These are phyloP conservation scores for Coptodon rendalli DNA, from an alignment of 2,113 vertebrate species.

Conservation along the genomic window DNA sequence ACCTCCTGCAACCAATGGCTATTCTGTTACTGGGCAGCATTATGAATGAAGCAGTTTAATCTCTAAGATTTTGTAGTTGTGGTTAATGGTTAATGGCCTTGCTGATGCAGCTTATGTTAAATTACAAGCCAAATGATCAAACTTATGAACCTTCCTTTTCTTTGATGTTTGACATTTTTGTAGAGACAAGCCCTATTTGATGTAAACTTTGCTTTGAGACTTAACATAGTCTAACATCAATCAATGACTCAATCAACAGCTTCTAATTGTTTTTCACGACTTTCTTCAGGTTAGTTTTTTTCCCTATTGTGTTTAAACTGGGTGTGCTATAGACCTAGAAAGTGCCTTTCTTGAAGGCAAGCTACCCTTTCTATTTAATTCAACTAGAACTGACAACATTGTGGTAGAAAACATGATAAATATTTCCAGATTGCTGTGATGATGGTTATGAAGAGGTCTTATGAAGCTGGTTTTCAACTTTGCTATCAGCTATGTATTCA, in stretches of 20 bases:
- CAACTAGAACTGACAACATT: neutral
- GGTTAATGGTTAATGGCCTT: neutral
- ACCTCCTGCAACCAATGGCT: neutral
- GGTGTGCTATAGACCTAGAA: fast-evolving
- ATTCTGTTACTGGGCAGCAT: neutral
- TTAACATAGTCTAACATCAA: neutral
- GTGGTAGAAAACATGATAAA: neutral
- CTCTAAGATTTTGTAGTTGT: neutral
- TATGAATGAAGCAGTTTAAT: neutral
- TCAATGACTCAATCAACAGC: neutral
- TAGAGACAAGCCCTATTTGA: neutral
- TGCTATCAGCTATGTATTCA: neutral
- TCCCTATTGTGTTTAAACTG: neutral
- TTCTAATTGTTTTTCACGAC: neutral
- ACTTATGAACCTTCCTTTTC: neutral
- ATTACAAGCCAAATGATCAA: neutral
- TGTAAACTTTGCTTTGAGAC: neutral
- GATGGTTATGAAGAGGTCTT: neutral
- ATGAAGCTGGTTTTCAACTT: neutral
- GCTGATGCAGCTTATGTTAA: neutral
- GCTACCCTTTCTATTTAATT: neutral
- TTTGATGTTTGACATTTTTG: neutral
- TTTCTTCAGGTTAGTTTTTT: neutral
- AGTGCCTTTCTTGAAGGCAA: neutral
- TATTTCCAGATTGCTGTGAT: neutral